phyloP scores from a whole-genome alignment of 2,113 vertebrate species.

The Ageneiosus marmoratus region DNA sequence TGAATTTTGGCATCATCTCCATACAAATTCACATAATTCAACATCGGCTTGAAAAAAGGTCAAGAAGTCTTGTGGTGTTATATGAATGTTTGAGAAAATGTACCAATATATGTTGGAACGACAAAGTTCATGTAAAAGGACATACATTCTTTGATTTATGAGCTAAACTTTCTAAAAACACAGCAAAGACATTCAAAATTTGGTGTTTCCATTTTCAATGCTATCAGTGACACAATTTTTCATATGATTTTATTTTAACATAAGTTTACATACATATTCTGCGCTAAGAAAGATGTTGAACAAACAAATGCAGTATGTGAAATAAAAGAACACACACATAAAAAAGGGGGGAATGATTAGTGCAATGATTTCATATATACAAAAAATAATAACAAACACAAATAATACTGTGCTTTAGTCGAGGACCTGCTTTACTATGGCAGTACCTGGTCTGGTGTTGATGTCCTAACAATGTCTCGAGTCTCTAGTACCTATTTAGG shows the following conservation, averaged over 20 bases:
- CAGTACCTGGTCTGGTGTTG: slow-evolving; percentile 39
- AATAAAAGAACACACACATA: slow-evolving; percentile 43
- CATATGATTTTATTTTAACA: not conserved
- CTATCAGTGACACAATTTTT: not conserved
- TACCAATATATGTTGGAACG: not conserved
- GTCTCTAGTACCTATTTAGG: slow-evolving; percentile 26
- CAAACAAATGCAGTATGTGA: slow-evolving; percentile 52
- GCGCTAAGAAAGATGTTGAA: slow-evolving; percentile 21
- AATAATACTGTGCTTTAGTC: slow-evolving; percentile 69
- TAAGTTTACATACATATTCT: not conserved
- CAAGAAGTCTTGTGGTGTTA: not conserved
- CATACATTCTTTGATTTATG: not conserved
- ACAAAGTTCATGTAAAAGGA: not conserved
- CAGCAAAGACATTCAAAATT: not conserved
- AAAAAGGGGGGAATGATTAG: slow-evolving; percentile 67
- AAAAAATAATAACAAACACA: slow-evolving; percentile 50
- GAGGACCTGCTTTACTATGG: slow-evolving; percentile 43
- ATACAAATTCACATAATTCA: not conserved
- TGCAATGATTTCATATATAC: slow-evolving; percentile 71
- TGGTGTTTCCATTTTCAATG: not conserved
- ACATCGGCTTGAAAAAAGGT: not conserved
- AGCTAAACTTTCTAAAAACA: not conserved
- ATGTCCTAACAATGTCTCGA: slow-evolving; percentile 3
- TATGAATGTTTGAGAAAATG: not conserved
- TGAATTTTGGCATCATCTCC: not conserved